Conservation (phyloP, 2,888 invertebrate genomes). For the Agrotis segetum region DNA sequence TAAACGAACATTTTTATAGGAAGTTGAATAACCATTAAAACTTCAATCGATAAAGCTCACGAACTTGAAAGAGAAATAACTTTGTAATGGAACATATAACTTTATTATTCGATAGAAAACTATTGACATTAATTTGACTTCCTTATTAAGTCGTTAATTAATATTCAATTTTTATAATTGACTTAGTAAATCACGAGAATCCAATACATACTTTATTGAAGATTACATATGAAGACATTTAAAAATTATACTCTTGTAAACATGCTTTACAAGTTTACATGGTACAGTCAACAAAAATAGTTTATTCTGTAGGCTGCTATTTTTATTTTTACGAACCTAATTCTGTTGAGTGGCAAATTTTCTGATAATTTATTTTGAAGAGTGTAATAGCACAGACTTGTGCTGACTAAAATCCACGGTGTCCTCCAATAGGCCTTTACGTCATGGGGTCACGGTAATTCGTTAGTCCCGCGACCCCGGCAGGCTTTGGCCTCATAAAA, state of each 20-base stretch:
- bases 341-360: neutral
- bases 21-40: constrained; percentile 43
- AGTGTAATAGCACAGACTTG: too few relatives aligned
- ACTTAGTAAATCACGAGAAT: constrained; percentile 41
- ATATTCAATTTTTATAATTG: constrained; percentile 36
- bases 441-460: too few relatives aligned
- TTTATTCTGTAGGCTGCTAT: neutral
- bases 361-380: neutral
- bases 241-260: neutral
- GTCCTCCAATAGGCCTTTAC: too few relatives aligned
- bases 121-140: constrained; percentile 46
- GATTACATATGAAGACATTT: constrained; percentile 13
- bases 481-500: too few relatives aligned
- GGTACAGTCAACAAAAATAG: constrained; percentile 26
- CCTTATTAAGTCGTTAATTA: constrained; percentile 32
- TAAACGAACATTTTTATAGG: constrained; percentile 33
- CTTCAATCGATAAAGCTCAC: constrained; percentile 34
- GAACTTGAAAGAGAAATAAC: constrained; percentile 26
- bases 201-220: constrained; percentile 38
- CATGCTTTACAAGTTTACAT: neutral
- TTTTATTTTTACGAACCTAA: neutral
- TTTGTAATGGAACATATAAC: constrained; percentile 33
- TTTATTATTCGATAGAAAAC: constrained; percentile 38
- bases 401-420: too few relatives aligned
- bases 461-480: too few relatives aligned